Conservation (phyloP, 1,140 invertebrate genomes). For the Drosophila parvula region DNA sequence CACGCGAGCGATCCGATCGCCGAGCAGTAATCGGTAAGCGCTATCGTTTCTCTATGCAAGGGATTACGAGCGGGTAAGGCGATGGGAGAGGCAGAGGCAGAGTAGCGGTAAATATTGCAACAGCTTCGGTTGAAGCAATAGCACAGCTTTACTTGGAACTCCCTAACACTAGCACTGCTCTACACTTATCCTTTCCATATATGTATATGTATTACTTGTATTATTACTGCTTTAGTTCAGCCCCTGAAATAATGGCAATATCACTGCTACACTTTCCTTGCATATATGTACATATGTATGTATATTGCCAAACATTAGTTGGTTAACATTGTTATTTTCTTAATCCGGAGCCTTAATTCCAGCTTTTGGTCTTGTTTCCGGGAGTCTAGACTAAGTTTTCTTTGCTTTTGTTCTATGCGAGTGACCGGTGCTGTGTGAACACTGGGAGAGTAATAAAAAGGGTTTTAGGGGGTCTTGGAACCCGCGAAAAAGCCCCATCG, state of each 20-base stretch:
- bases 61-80: constrained; percentile 54
- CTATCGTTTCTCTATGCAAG: constrained; percentile 50
- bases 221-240: not conserved
- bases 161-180: not conserved
- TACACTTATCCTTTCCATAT: too few relatives aligned
- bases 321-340: not conserved
- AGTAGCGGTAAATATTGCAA: constrained; percentile 33
- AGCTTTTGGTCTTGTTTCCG: not conserved
- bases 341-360: not conserved
- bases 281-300: too few relatives aligned
- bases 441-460: constrained; percentile 7
- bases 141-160: not conserved
- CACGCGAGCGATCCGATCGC: constrained; percentile 68
- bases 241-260: not conserved
- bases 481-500: not conserved
- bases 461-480: constrained; percentile 6
- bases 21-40: constrained; percentile 29
- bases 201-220: not conserved
- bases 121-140: constrained; percentile 9
- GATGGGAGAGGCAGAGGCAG: not conserved
- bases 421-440: not conserved
- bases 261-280: too few relatives aligned
- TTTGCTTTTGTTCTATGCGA: not conserved
- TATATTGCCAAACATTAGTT: not conserved
- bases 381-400: not conserved